These are phyloP conservation scores for Microtus ochrogaster DNA, from an alignment of 2,113 vertebrate genomes.

Conservation along the genomic window DNA sequence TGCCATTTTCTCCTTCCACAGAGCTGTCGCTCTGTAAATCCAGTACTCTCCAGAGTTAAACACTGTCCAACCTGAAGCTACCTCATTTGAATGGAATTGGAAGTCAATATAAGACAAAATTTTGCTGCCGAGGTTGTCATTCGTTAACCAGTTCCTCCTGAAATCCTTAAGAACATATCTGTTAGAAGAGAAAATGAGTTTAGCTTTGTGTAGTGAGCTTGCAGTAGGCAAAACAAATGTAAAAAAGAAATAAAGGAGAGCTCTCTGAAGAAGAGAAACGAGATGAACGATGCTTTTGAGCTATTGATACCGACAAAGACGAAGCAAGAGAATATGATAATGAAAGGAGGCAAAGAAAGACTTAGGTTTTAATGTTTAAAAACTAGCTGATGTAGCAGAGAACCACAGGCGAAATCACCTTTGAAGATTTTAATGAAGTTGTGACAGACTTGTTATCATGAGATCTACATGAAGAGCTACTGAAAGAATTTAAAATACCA, in stretches of 20 bases:
- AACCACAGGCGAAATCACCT: background rate
- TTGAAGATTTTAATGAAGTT: background rate
- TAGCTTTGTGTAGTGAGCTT: slow-evolving; percentile 87
- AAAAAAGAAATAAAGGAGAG: slow-evolving; percentile 92
- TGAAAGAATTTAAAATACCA: slow-evolving; percentile 96
- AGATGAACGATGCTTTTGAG: slow-evolving; percentile 98
- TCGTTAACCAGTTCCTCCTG: background rate
- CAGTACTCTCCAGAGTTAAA: background rate
- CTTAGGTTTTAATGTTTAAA: background rate
- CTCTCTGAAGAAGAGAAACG: slow-evolving; percentile 96
- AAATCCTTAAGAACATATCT: background rate
- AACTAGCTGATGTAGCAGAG: background rate
- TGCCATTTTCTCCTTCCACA: background rate
- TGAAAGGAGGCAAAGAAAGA: slow-evolving; percentile 89
- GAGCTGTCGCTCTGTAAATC: too few relatives aligned
- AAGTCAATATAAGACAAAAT: background rate
- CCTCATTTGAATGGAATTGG: background rate
- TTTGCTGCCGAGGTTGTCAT: too few relatives aligned
- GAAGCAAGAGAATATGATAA: slow-evolving; percentile 95
- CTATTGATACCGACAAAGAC: slow-evolving; percentile 97
- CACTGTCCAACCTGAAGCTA: too few relatives aligned
- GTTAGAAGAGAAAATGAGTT: background rate
- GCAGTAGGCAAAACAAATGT: slow-evolving; percentile 90
- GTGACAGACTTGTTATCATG: slow-evolving; percentile 81
- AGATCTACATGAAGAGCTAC: slow-evolving; percentile 67